Evolutionary conservation across 1,140 invertebrate species (phyloP).

Genomic region (Drosophila miranda): DNA sequence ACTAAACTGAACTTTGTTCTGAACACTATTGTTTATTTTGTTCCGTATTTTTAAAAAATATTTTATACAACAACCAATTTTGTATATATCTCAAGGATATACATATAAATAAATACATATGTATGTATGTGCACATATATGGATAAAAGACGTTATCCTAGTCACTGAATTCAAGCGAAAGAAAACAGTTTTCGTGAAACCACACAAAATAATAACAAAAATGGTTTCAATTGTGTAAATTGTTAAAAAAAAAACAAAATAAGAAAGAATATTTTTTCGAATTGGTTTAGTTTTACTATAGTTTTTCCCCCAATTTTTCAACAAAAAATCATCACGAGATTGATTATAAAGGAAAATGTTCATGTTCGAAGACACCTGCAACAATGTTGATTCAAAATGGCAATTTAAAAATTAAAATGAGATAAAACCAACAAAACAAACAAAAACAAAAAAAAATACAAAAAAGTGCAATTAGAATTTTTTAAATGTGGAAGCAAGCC

Average conservation of each 20-base stretch:
- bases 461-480: constrained; percentile 81
- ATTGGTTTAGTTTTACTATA: background rate
- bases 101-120: background rate
- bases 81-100: background rate
- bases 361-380: constrained; percentile 22
- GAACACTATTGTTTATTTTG: constrained; percentile 1
- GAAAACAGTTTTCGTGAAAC: constrained; percentile 15
- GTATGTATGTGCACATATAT: constrained; percentile 1
- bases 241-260: constrained; percentile 2
- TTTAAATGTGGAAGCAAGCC: constrained; percentile 63
- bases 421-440: background rate
- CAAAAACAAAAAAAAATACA: constrained; percentile 35
- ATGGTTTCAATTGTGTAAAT: constrained; percentile 31
- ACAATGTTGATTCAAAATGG: constrained; percentile 44
- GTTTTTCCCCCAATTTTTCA: background rate
- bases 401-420: constrained; percentile 34
- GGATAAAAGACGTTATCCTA: constrained; percentile 40
- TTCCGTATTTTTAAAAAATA: constrained; percentile 6
- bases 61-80: background rate
- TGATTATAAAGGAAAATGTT: constrained; percentile 12
- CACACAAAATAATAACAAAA: constrained; percentile 1
- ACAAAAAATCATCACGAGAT: constrained; percentile 14
- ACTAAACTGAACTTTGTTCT: too few species aligned
- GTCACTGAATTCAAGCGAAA: constrained; percentile 36
- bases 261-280: constrained; percentile 6